Evolutionary conservation across 2,888 invertebrate species (phyloP).

Genomic region (Nipponacmea schrenckii): DNA sequence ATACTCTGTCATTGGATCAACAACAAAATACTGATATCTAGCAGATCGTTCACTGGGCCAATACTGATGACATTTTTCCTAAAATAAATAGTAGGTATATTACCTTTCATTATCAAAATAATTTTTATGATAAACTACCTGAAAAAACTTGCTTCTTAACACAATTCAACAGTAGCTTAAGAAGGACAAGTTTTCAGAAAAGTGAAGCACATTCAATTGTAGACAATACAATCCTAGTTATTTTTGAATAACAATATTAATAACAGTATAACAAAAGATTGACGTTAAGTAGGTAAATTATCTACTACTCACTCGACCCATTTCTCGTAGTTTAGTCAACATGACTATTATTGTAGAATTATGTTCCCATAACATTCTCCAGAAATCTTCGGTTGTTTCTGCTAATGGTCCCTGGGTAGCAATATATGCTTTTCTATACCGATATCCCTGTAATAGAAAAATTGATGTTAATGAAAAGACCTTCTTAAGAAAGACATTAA

Average conservation of each 20-base stretch:
- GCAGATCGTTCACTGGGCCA: slow-evolving; percentile 99
- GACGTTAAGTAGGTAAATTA: not conserved
- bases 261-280: not conserved
- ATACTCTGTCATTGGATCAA: slow-evolving; percentile 99
- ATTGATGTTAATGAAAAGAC: not conserved
- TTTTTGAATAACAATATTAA: no score
- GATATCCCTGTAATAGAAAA: slow-evolving; percentile 63
- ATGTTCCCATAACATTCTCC: slow-evolving; percentile 99
- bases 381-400: slow-evolving; percentile 97
- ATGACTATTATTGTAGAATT: slow-evolving; percentile 99
- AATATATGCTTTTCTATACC: slow-evolving; percentile 89
- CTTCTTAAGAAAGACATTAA: not conserved
- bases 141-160: no score
- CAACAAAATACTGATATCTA: slow-evolving; percentile 96
- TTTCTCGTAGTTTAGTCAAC: slow-evolving; percentile 96
- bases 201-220: no score
- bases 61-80: slow-evolving; percentile 99
- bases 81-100: slow-evolving; percentile 57
- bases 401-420: slow-evolving; percentile 97
- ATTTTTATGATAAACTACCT: not conserved
- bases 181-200: no score
- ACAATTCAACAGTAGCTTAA: no score
- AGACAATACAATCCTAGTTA: no score
- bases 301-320: slow-evolving; percentile 84
- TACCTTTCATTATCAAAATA: not conserved